Conservation (phyloP, 2,797 vertebrate species). For the Crax fasciolata region DNA sequence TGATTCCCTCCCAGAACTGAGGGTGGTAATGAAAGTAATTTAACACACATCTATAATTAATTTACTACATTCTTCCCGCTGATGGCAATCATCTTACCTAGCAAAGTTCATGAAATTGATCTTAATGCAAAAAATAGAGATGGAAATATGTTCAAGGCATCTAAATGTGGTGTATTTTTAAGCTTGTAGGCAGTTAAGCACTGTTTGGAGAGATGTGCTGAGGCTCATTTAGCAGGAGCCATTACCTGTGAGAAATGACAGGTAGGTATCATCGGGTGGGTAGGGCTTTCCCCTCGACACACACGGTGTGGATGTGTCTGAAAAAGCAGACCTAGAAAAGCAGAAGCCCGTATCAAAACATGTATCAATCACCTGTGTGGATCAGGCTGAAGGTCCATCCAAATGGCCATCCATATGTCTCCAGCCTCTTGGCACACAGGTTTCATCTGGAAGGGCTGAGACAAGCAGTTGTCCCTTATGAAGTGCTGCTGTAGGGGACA, state of each 20-base stretch:
- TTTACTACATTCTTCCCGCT: slow-evolving; percentile 87
- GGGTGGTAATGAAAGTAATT: slow-evolving; percentile 95
- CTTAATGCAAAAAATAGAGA: slow-evolving; percentile 70
- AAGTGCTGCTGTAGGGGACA: not conserved
- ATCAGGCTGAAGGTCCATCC: not conserved
- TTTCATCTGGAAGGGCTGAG: not conserved
- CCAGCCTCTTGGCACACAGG: not conserved
- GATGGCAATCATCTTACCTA: slow-evolving; percentile 80
- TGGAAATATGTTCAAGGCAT: slow-evolving; percentile 59
- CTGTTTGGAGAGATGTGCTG: slow-evolving; percentile 56
- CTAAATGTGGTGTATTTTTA: slow-evolving; percentile 61
- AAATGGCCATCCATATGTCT: not conserved
- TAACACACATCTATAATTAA: slow-evolving; percentile 98
- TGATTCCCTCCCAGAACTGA: slow-evolving; percentile 82
- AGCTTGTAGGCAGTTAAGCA: slow-evolving; percentile 62
- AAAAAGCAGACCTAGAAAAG: slow-evolving; percentile 70
- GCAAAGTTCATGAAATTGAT: slow-evolving; percentile 84
- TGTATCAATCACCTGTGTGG: slow-evolving; percentile 67
- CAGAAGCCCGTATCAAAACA: slow-evolving; percentile 65
- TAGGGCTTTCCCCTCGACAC: not conserved
- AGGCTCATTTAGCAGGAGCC: slow-evolving; percentile 71
- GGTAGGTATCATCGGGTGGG: not conserved
- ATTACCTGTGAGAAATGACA: slow-evolving; percentile 42
- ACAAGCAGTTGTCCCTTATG: not conserved
- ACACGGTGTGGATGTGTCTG: not conserved